Percentiles rank a stretch among this genome's conserved stretches.
phyloP scores from a whole-genome alignment of 2,113 vertebrate genomes.

The Laticauda laticaudata region DNA sequence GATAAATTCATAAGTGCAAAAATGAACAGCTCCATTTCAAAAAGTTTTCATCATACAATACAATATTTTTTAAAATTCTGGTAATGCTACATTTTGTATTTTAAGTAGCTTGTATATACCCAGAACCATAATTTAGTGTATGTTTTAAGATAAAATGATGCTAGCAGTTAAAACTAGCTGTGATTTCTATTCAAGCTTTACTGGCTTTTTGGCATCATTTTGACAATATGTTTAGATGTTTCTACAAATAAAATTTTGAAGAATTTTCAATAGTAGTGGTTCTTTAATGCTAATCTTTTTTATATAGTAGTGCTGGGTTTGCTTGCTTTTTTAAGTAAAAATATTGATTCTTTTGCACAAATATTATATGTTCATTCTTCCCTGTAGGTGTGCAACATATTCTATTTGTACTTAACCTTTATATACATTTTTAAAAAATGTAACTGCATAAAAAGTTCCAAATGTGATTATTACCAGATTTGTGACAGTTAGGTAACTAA shows the following conservation, averaged over 20 bases:
- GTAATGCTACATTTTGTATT: constrained; percentile 61
- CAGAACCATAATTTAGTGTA: constrained; percentile 51
- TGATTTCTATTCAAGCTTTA: constrained; percentile 13
- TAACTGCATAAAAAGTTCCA: not conserved
- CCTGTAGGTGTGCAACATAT: not conserved
- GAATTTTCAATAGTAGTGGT: constrained; percentile 38
- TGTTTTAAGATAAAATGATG: constrained; percentile 65
- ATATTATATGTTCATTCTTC: not conserved
- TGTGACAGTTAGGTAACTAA: not conserved
- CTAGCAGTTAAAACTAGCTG: constrained; percentile 59
- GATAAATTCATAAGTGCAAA: constrained; percentile 32
- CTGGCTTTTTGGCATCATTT: constrained; percentile 48
- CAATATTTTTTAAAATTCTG: constrained; percentile 58
- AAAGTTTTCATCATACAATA: constrained; percentile 40
- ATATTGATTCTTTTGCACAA: constrained; percentile 18
- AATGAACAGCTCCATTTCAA: constrained; percentile 48
- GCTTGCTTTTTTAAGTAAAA: constrained; percentile 18
- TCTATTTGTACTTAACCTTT: not conserved
- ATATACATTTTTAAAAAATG: not conserved
- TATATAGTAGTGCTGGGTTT: constrained; percentile 17
- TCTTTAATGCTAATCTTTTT: not conserved
- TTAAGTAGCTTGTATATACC: constrained; percentile 53
- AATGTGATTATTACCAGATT: not conserved
- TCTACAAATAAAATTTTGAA: constrained; percentile 71
- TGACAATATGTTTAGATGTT: constrained; percentile 58